A percentile compares a stretch with the other conserved stretches of the same genome.
These are phyloP conservation scores for Siniperca undulata DNA, from an alignment of 2,797 vertebrate species.

Conservation along the genomic window DNA sequence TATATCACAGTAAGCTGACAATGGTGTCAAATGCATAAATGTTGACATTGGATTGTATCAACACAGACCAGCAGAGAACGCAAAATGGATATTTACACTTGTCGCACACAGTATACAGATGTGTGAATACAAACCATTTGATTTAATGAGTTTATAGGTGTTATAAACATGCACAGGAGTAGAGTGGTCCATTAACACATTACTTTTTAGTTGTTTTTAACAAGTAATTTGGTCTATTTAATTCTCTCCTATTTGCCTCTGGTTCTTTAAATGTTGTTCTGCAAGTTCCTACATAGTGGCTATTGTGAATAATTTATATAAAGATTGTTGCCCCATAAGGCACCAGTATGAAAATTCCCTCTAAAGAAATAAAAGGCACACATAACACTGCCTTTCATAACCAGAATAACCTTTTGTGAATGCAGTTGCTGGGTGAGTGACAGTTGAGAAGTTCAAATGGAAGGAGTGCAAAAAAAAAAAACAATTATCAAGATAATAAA, in stretches of 20 bases:
- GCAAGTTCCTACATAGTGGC: background rate
- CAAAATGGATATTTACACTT: conserved; percentile 10
- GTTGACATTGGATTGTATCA: conserved; percentile 36
- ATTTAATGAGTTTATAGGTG: conserved; percentile 31
- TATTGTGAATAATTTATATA: background rate
- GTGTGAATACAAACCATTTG: conserved; percentile 22
- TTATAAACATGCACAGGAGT: conserved; percentile 17
- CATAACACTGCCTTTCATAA: background rate
- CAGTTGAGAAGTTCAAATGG: background rate
- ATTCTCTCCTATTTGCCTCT: background rate
- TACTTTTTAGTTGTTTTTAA: no score
- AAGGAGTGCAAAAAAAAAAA: no score
- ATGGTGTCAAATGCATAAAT: conserved; percentile 10
- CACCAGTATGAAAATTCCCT: background rate
- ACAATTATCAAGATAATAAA: background rate
- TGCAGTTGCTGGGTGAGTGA: background rate
- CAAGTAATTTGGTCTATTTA: background rate
- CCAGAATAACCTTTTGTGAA: background rate
- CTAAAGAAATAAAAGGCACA: background rate
- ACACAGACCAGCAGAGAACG: conserved; percentile 1
- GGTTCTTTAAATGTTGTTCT: background rate
- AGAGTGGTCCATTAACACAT: background rate
- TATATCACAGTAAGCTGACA: conserved; percentile 1
- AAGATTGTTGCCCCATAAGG: background rate
- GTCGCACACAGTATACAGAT: conserved; percentile 4